Percentiles rank a stretch among this genome's conserved stretches.
These are phyloP conservation scores for Gallinago stenura DNA, from an alignment of 2,797 vertebrate species.

Conservation along the genomic window DNA sequence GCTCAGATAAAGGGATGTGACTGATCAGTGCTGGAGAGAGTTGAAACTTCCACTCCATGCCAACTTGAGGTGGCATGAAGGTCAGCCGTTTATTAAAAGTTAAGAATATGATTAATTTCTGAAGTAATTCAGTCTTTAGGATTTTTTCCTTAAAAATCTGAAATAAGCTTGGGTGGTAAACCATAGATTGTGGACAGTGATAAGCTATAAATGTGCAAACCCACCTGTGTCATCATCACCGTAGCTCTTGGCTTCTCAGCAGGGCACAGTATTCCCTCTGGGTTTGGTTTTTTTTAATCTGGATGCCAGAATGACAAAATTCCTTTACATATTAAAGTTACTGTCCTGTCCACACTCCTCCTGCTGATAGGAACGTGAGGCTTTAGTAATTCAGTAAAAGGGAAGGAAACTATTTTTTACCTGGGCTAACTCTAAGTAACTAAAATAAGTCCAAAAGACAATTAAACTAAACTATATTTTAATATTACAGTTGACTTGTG, in stretches of 20 bases:
- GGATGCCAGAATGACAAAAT: neutral
- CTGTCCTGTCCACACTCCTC: neutral
- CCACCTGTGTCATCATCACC: neutral
- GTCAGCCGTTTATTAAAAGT: neutral
- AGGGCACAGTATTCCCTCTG: neutral
- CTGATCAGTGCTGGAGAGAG: neutral
- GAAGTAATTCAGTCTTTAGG: neutral
- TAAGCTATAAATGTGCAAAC: neutral
- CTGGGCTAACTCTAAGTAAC: neutral
- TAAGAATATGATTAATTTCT: neutral
- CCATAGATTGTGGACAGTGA: accelerated
- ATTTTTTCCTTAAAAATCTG: neutral
- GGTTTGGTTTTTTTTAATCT: neutral
- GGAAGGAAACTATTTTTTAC: neutral
- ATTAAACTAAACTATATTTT: neutral
- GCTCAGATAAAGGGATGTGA: neutral
- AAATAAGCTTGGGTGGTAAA: neutral
- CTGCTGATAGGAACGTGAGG: neutral
- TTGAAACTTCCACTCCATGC: neutral
- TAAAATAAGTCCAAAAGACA: neutral
- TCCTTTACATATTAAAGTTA: neutral
- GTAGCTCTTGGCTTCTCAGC: neutral
- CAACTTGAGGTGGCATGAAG: neutral
- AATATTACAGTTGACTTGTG: accelerated
- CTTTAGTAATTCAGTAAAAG: neutral